Conservation (phyloP, 2,113 vertebrate genomes). For the Mungos mungo region DNA sequence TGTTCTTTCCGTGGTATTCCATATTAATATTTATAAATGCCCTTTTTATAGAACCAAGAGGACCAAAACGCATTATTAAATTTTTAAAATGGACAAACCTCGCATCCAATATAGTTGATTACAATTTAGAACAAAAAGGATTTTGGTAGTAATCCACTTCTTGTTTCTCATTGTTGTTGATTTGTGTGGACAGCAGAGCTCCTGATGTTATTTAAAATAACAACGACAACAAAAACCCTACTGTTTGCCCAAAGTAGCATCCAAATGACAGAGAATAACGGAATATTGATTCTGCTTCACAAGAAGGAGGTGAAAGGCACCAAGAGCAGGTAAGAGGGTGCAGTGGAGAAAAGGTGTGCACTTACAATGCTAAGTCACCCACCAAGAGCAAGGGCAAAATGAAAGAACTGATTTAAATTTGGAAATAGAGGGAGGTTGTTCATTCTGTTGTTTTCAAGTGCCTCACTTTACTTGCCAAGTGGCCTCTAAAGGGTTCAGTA, state of each 20-base stretch:
- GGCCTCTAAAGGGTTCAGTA: neutral
- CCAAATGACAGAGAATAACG: slow-evolving; percentile 63
- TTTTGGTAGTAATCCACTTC: slow-evolving; percentile 82
- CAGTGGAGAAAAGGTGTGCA: neutral
- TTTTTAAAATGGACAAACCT: slow-evolving; percentile 82
- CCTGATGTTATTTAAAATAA: neutral
- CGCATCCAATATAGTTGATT: slow-evolving; percentile 87
- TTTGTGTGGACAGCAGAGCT: slow-evolving; percentile 68
- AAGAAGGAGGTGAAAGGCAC: neutral
- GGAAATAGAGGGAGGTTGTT: slow-evolving; percentile 1
- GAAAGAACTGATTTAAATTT: slow-evolving; percentile 19
- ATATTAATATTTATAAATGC: slow-evolving; percentile 91
- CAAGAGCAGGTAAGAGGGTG: neutral
- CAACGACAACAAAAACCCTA: neutral
- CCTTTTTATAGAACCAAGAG: slow-evolving; percentile 84
- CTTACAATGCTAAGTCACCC: slow-evolving; percentile 3
- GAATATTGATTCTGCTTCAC: slow-evolving; percentile 17
- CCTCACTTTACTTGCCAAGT: slow-evolving; percentile 37
- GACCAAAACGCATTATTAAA: slow-evolving; percentile 83
- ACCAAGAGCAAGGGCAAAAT: neutral
- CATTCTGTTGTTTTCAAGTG: neutral
- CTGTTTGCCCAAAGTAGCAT: slow-evolving; percentile 43
- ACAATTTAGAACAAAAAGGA: slow-evolving; percentile 84
- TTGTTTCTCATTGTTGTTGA: slow-evolving; percentile 64
- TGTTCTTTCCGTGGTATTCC: slow-evolving; percentile 84